Percentiles rank a stretch among this genome's conserved stretches.
Conservation (phyloP, 2,113 vertebrate genomes). For the Apteryx owenii region DNA sequence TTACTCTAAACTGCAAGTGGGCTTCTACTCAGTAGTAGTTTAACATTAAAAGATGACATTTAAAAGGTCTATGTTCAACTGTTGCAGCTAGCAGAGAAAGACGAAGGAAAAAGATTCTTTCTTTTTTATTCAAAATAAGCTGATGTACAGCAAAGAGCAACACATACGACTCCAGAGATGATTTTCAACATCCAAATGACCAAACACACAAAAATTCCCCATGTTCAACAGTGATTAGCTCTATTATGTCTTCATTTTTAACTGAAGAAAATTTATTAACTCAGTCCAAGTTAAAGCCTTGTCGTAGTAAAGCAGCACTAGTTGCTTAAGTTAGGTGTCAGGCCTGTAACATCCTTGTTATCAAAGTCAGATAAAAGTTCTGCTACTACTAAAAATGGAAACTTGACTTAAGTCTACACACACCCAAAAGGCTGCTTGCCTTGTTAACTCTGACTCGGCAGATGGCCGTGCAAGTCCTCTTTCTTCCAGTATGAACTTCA, state of each 20-base stretch:
- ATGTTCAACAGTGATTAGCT: neutral
- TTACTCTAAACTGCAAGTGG: neutral
- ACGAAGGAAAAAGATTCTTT: neutral
- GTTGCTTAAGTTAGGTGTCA: neutral
- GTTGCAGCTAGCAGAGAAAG: neutral
- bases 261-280: neutral
- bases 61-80: neutral
- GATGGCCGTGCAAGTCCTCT: neutral
- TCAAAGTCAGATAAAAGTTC: neutral
- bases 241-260: neutral
- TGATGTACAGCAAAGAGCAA: neutral
- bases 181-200: neutral
- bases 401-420: neutral
- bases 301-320: neutral
- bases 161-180: neutral
- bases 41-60: neutral
- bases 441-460: neutral
- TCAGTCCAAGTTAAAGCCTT: neutral
- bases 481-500: neutral
- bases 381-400: neutral
- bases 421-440: rapidly evolving
- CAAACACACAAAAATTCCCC: neutral
- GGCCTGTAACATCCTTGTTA: neutral
- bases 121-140: neutral
- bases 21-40: neutral